Evolutionary conservation across 2,113 vertebrate species (phyloP).

Genomic region (Indicator indicator): DNA sequence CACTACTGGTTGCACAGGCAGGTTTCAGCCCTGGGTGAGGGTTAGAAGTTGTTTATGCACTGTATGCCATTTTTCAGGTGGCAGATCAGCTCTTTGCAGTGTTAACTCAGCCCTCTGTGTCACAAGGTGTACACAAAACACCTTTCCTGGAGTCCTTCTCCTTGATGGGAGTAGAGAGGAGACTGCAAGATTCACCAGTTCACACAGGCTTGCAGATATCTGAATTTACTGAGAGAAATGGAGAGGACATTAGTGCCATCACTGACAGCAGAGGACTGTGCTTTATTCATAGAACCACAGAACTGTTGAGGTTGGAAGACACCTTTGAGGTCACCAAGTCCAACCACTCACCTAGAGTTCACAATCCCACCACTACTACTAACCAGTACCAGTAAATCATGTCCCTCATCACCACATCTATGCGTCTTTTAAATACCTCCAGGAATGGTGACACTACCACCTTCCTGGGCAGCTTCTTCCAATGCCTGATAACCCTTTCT

Average conservation of each 20-base stretch:
- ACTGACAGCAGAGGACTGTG: accelerated
- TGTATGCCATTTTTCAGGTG: neutral
- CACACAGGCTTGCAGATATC: neutral
- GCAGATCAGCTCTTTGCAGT: neutral
- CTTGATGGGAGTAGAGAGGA: neutral
- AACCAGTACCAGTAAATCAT: too few species aligned
- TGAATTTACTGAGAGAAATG: neutral
- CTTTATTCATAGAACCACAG: neutral
- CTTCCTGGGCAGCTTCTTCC: too few species aligned
- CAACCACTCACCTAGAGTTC: too few species aligned
- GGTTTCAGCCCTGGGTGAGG: neutral
- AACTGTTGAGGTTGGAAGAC: too few species aligned
- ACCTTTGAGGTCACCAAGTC: too few species aligned
- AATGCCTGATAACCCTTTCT: too few species aligned
- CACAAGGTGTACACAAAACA: neutral
- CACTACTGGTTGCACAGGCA: constrained; percentile 22
- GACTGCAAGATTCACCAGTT: neutral
- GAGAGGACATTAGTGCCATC: neutral
- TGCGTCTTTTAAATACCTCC: too few species aligned
- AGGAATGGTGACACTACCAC: too few species aligned
- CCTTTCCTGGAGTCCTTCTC: neutral
- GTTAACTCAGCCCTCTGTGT: neutral
- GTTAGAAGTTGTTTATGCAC: neutral
- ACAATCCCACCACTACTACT: too few species aligned
- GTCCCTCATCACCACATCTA: too few species aligned